Conservation (phyloP, 2,113 vertebrate genomes). For the Sardina pilchardus region DNA sequence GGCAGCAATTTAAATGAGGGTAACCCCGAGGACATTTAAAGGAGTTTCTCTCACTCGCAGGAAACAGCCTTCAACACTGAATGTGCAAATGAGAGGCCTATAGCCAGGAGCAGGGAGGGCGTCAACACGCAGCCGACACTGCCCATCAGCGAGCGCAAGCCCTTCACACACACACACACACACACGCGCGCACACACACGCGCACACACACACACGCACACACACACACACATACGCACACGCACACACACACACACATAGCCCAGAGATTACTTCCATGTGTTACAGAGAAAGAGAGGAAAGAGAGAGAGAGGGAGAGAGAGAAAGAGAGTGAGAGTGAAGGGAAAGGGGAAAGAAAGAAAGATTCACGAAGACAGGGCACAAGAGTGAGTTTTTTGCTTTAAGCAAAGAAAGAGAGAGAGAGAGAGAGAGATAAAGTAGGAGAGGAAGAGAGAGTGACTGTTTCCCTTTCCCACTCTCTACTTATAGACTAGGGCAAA, state of each 20-base stretch:
- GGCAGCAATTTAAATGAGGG: conserved; percentile 36
- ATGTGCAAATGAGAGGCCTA: conserved; percentile 30
- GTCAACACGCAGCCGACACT: neutral
- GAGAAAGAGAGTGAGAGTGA: neutral
- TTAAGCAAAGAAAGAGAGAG: neutral
- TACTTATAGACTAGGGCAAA: neutral
- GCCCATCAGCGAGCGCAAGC: conserved; percentile 25
- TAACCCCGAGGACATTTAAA: conserved; percentile 20
- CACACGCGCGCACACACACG: neutral
- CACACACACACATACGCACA: neutral
- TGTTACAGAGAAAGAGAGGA: conserved; percentile 21
- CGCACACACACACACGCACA: neutral
- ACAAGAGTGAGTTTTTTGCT: neutral
- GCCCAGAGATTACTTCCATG: conserved; percentile 35
- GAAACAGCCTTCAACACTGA: conserved; percentile 33
- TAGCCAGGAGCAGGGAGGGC: conserved; percentile 5
- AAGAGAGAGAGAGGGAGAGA: neutral
- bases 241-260: neutral
- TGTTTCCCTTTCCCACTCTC: too few species aligned
- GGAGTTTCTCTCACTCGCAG: conserved; percentile 26
- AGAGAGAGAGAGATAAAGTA: neutral
- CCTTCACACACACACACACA: neutral
- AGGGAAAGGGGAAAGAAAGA: neutral
- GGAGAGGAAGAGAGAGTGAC: conserved; percentile 34
- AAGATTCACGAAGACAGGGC: neutral